phyloP scores from a whole-genome alignment of 2,113 vertebrate genomes.

The Oreocharis arfaki region DNA sequence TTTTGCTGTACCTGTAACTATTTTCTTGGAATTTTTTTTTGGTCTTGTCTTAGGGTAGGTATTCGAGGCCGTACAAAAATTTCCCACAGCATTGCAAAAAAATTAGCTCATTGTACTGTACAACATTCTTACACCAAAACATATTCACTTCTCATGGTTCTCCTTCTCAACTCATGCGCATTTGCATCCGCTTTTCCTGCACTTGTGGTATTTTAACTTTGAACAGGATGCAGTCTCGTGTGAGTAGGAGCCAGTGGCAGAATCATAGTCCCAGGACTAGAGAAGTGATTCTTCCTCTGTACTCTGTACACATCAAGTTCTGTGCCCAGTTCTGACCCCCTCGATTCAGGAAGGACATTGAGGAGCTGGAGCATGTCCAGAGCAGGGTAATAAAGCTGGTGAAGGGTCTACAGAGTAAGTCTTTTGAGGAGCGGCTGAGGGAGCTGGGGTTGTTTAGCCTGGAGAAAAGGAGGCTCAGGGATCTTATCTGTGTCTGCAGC shows the following conservation, averaged over 20 bases:
- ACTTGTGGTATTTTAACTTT: neutral
- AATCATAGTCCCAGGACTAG: neutral
- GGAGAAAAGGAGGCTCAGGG: neutral
- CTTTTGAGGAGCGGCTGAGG: neutral
- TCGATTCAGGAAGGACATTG: neutral
- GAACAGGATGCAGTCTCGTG: neutral
- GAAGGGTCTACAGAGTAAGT: neutral
- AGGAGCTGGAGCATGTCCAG: neutral
- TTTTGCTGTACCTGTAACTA: neutral
- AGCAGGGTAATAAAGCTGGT: neutral
- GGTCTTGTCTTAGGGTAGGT: neutral
- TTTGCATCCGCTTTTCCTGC: neutral
- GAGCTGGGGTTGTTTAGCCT: neutral
- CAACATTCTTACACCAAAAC: neutral
- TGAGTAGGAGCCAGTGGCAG: neutral
- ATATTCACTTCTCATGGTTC: neutral
- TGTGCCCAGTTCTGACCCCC: neutral
- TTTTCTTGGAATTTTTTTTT: neutral
- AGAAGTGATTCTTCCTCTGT: neutral
- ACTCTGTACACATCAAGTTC: neutral
- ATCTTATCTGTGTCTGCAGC: neutral
- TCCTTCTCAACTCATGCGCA: neutral
- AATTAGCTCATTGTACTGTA: neutral
- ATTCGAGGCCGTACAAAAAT: neutral
- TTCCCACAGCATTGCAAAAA: neutral